Evolutionary conservation across 2,797 vertebrate species (phyloP).

Genomic region (Dromococcyx pavoninus): DNA sequence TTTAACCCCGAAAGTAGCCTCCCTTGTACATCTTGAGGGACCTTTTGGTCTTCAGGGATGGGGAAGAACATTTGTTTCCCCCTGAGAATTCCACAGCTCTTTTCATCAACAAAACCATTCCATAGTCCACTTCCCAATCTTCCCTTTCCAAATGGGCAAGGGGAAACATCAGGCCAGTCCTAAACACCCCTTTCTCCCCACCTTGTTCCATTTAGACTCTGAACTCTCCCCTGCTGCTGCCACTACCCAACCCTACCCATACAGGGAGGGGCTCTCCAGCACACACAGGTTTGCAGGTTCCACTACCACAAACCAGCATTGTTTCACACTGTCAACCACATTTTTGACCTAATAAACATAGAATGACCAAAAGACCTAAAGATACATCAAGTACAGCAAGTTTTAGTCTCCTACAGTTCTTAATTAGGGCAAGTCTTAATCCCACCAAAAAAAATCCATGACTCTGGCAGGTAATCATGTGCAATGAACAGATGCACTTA

Average conservation of each 20-base stretch:
- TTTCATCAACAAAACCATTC: neutral
- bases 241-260: neutral
- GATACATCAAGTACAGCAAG: neutral
- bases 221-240: neutral
- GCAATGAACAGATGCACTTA: constrained; percentile 41
- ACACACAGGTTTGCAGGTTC: neutral
- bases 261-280: neutral
- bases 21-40: neutral
- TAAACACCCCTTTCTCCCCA: neutral
- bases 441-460: constrained; percentile 20
- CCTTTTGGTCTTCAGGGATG: neutral
- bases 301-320: neutral
- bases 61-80: neutral
- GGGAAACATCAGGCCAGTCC: neutral
- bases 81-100: neutral
- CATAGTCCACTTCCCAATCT: neutral
- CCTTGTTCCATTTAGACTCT: neutral
- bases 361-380: neutral
- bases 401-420: neutral
- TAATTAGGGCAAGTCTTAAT: constrained; percentile 50
- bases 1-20: neutral
- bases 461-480: constrained; percentile 45
- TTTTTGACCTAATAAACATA: neutral
- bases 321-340: neutral
- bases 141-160: neutral